phyloP scores from a whole-genome alignment of 2,888 invertebrate genomes.

The Maniola hyperantus region DNA sequence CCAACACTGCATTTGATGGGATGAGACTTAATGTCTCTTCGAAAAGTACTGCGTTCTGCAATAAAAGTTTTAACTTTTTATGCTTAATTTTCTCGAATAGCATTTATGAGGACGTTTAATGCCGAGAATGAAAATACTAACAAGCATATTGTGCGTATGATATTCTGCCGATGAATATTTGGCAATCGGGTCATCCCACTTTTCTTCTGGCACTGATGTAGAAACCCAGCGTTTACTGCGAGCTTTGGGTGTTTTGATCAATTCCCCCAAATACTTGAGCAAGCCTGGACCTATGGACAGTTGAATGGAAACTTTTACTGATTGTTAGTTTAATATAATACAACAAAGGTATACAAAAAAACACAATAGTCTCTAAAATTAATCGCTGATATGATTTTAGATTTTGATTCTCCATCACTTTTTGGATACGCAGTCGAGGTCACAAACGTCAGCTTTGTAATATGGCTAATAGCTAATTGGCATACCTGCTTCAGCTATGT shows the following conservation, averaged over 20 bases:
- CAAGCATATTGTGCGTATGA: slow-evolving; percentile 90
- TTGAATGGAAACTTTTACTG: too few species aligned
- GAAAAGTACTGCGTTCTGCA: slow-evolving; percentile 87
- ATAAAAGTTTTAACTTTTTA: not conserved
- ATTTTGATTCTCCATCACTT: too few species aligned
- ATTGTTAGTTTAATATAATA: too few species aligned
- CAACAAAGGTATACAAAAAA: too few species aligned
- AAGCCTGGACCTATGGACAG: slow-evolving; percentile 71
- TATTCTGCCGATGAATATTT: slow-evolving; percentile 90
- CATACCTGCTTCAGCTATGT: slow-evolving; percentile 87
- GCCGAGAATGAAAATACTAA: slow-evolving; percentile 55
- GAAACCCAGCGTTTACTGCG: slow-evolving; percentile 90
- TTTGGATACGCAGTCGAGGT: too few species aligned
- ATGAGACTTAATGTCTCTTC: slow-evolving; percentile 90
- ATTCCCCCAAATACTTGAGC: slow-evolving; percentile 79
- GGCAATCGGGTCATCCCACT: slow-evolving; percentile 78
- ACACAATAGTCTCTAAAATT: too few species aligned
- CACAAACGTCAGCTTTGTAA: too few species aligned
- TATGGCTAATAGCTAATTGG: too few species aligned
- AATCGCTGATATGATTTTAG: too few species aligned
- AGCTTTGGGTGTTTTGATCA: slow-evolving; percentile 82
- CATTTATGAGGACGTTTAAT: not conserved
- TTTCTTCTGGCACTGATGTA: slow-evolving; percentile 86
- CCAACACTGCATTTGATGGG: slow-evolving; percentile 89
- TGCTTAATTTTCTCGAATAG: not conserved